Evolutionary conservation across 2,888 invertebrate species (phyloP), one percentile per base, ranked within the genome.

Genomic region (Polymixis lichenea): DNA sequence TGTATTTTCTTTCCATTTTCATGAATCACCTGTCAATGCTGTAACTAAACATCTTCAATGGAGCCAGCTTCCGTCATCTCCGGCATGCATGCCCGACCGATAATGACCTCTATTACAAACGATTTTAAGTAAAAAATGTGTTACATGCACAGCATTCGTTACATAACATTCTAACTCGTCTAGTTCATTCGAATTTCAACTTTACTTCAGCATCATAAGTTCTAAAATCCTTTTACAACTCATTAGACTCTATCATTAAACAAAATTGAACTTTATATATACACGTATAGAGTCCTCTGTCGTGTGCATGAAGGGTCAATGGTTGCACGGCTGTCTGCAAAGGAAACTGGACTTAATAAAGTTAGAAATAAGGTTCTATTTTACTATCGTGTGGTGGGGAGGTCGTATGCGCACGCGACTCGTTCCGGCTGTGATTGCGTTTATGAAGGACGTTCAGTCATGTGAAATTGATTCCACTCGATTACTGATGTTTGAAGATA

Each of bases 381-480:
- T 81, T 62, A 65, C 69, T 67, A 56, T 19, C 7, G 65, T 58
- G 70, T 68, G 58, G 56, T 74, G 72, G 77, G 78, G 83, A 86
- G 86, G 87, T 85, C 84, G 75, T 70, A 67, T 84, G 81, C 88
- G 90, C 94, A 93, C 94, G 94, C 94, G 91, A 93, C 89, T 79
- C 91, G 94, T 94, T 93, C 90, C 93, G 91, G 88, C 90, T 84
- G 86, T 83, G 86, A 84, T 83, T 89, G 87, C 88, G 79, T 77
- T 78, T 80, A 83, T 84, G 93, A 94, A 93, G 94, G 94, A 93
- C 94, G 88, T 79, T 68, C 69, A 75, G 86, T 89, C 91, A 91
- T 92, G 91, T 93, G 92, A 92, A 93, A 93, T 93, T 93, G 92
- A 92, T 92, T 92, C 90, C 83, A 87, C 79, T 76, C 86, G 83